Evolutionary conservation across 92 coral and sea anemone species (phyloP).

Genomic region (Siderastrea siderea): DNA sequence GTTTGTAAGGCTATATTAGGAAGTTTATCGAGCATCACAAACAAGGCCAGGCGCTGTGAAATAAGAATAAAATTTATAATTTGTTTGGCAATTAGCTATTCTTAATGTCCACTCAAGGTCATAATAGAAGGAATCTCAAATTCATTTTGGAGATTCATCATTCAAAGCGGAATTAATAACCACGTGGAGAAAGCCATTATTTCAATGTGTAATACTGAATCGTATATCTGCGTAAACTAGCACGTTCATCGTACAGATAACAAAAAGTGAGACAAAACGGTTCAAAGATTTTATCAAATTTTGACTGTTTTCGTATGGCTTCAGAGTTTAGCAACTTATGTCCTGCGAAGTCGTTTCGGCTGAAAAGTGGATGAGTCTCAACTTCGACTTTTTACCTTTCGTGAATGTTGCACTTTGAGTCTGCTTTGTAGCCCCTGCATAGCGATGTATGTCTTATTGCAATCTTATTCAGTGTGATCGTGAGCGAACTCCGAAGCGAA

Average conservation of each 20-base stretch:
- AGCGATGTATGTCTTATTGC: too few relatives aligned
- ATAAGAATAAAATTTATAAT: constrained; percentile 22
- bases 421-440: too few relatives aligned
- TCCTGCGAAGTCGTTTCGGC: too few relatives aligned
- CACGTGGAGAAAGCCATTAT: constrained; percentile 28
- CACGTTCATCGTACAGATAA: not conserved
- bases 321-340: too few relatives aligned
- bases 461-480: too few relatives aligned
- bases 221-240: not conserved
- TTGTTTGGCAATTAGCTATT: constrained; percentile 52
- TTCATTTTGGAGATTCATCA: constrained; percentile 24
- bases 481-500: too few relatives aligned
- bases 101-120: constrained; percentile 18
- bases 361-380: too few relatives aligned
- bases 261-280: not conserved
- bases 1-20: not conserved
- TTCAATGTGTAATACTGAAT: constrained; percentile 3
- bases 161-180: constrained; percentile 18
- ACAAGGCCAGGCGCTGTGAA: not conserved
- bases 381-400: too few relatives aligned
- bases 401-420: too few relatives aligned
- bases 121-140: constrained; percentile 38
- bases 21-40: not conserved
- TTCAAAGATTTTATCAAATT: not conserved
- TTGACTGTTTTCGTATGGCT: not conserved